These are phyloP conservation scores for Drosophila limbata DNA, from an alignment of 2,888 invertebrate genomes.

Conservation along the genomic window DNA sequence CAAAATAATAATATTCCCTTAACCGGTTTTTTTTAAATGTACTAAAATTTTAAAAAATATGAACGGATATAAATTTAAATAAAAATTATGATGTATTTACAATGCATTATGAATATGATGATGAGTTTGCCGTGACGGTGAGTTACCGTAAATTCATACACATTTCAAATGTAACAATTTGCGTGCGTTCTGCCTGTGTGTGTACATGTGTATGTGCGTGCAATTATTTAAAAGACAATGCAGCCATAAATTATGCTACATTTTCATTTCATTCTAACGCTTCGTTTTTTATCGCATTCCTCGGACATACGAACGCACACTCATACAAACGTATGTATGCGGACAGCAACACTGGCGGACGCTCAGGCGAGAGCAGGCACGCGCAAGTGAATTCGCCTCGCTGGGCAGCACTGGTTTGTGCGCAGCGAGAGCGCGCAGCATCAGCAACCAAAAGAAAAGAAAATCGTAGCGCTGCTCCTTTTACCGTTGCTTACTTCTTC, in stretches of 20 bases:
- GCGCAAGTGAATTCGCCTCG: constrained; percentile 64
- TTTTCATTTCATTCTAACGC: constrained; percentile 80
- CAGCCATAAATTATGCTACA: constrained; percentile 80
- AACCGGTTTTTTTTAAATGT: background rate
- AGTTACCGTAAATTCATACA: constrained; percentile 63
- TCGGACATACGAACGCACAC: constrained; percentile 54
- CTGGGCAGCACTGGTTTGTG: constrained; percentile 63
- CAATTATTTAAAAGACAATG: constrained; percentile 80
- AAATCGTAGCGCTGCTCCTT: constrained; percentile 48
- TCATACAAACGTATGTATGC: constrained; percentile 11
- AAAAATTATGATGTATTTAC: constrained; percentile 61
- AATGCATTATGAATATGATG: constrained; percentile 40
- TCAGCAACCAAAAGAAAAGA: constrained; percentile 25
- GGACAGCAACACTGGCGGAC: constrained; percentile 17
- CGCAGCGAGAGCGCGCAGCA: constrained; percentile 71
- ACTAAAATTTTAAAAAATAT: background rate
- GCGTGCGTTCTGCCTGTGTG: constrained; percentile 21
- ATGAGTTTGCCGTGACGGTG: constrained; percentile 40
- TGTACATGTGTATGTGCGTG: constrained; percentile 60
- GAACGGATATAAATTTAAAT: constrained; percentile 37
- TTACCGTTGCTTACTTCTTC: constrained; percentile 63
- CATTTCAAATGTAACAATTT: constrained; percentile 65
- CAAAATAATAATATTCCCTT: background rate
- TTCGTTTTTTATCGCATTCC: constrained; percentile 79
- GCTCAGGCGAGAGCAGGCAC: constrained; percentile 37